phyloP scores from a whole-genome alignment of 2,113 vertebrate genomes.

The Sorex fumeus region DNA sequence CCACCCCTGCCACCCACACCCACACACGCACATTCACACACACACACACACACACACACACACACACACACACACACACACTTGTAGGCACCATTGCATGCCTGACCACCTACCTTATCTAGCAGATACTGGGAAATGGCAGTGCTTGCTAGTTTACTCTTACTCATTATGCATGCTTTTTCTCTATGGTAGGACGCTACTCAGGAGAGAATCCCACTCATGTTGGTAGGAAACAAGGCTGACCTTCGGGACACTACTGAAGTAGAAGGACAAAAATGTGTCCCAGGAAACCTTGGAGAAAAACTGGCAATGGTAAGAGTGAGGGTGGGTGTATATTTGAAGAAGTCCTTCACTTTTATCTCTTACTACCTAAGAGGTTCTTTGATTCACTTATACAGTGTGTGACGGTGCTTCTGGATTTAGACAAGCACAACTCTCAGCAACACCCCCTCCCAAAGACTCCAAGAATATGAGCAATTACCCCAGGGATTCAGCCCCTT shows the following conservation, averaged over 20 bases:
- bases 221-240: constrained; percentile 98
- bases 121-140: neutral
- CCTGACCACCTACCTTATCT: too few species aligned
- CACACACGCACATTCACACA: too few species aligned
- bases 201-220: constrained; percentile 94
- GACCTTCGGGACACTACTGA: constrained; percentile 91
- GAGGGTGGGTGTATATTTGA: neutral
- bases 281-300: constrained; percentile 94
- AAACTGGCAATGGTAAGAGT: constrained; percentile 96
- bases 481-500: neutral
- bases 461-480: neutral
- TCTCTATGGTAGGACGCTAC: constrained; percentile 91
- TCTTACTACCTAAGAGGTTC: neutral
- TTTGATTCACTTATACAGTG: neutral
- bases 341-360: neutral
- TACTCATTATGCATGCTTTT: neutral
- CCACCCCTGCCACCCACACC: too few species aligned
- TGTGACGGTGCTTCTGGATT: neutral
- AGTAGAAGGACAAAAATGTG: constrained; percentile 89
- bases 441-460: fast-evolving
- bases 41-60: too few species aligned
- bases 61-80: too few species aligned
- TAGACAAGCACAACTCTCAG: neutral
- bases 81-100: too few species aligned
- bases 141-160: neutral